Evolutionary conservation across 2,888 invertebrate species (phyloP).

Genomic region (Cantharis rufa): DNA sequence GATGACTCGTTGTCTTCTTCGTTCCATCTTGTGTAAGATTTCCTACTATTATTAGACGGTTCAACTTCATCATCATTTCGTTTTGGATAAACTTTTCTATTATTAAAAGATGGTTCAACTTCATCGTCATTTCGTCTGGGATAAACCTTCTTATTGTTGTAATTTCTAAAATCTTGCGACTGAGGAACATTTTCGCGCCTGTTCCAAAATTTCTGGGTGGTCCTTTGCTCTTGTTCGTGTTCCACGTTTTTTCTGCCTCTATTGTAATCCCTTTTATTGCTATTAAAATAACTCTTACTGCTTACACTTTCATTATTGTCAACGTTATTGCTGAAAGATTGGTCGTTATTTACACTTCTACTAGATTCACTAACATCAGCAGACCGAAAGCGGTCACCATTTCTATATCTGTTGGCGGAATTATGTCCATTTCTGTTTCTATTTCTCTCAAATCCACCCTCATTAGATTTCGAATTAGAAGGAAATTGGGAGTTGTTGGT

Average conservation of each 20-base stretch:
- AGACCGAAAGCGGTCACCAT: background rate
- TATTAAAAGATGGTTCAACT: background rate
- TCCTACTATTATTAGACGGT: background rate
- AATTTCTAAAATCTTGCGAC: conserved; percentile 4
- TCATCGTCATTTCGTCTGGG: conserved; percentile 8
- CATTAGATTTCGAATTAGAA: conserved; percentile 5
- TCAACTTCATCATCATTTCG: background rate
- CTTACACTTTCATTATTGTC: background rate
- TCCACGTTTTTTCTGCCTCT: conserved; percentile 40
- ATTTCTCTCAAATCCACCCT: conserved; percentile 5
- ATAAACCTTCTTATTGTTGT: conserved; percentile 9
- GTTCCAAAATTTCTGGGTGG: conserved; percentile 4
- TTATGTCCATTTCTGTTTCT: background rate
- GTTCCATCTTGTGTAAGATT: background rate
- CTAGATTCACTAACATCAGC: background rate
- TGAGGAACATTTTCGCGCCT: background rate
- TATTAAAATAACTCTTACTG: conserved; percentile 8
- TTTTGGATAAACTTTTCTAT: background rate
- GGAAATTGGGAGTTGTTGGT: conserved; percentile 8
- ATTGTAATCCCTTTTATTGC: conserved; percentile 32
- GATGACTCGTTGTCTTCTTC: background rate
- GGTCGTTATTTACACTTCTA: conserved; percentile 9
- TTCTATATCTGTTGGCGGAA: background rate
- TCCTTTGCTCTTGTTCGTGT: conserved; percentile 36
- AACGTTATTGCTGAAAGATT: background rate